Base-by-base conservation (phyloP, 2,888 invertebrate species). In the Apamea anceps region DNA sequence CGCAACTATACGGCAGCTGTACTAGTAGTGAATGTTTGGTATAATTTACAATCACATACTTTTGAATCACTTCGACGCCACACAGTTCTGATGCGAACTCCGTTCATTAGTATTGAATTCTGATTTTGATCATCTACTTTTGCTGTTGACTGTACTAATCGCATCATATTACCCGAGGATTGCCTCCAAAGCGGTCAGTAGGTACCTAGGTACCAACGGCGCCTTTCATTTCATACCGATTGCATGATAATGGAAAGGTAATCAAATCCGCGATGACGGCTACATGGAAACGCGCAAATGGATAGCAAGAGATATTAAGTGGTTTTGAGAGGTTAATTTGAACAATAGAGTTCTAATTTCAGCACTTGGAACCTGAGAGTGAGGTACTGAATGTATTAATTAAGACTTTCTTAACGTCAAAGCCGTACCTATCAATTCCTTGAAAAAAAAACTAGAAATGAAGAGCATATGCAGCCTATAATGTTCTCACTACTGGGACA, bases 191-290 rank as follows among this genome's bases (percentile, higher is more conserved):
- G 79, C 74, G 79, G 74, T 75, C 77, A 80, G 79, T 75, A 28
- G 28, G 7, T 60, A 60, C 57, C 57, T 32, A 63, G 28, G 8
- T 32, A 80, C 83, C 79, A 76, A 84, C 85, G 82, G 81, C 78
- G 87, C 89, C 91, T 92, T 92, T 91, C 90, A 91, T 92, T 91
- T 90, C 84, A 79, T 88, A 91, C 90, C 89, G 88, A 92, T 91
- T 90, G 90, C 90, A 88, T 89, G 92, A 89, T 89, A 93, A 93
- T 92, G 91, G 93, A 94, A 93, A 94, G 93, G 92, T 91, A 92
- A 93, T 93, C 90, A 91, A 92, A 91, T 90, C 84, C 87, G 70
- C 87, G 79, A 88, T 88, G 90, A 92, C 90, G 90, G 87, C 48
- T 85, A 87, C 86, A 88, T 87, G 87, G 79, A 87, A 89, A 84